A percentile compares a stretch with the other conserved stretches of the same genome.
phyloP scores from a whole-genome alignment of 2,113 vertebrate species.

The Dicrurus megarhynchus region DNA sequence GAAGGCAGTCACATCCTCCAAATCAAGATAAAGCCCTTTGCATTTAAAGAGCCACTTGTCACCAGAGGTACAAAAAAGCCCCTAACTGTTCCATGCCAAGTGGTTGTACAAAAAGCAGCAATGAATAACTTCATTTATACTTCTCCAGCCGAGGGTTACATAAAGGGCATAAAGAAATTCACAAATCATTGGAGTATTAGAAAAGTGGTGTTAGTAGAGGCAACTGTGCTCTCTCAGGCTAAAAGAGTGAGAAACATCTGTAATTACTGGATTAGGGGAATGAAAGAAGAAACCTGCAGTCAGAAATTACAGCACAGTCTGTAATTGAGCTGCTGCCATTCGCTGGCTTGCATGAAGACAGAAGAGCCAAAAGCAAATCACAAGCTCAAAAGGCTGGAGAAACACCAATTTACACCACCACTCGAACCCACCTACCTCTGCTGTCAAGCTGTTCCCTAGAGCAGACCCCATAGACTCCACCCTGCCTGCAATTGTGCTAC shows the following conservation, averaged over 20 bases:
- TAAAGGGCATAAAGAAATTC: background rate
- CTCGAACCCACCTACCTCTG: background rate
- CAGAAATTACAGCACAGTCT: slow-evolving; percentile 29
- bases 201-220: background rate
- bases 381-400: slow-evolving; percentile 34
- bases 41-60: background rate
- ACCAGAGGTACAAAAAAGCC: background rate
- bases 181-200: background rate
- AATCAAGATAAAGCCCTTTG: background rate
- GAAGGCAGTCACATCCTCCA: background rate
- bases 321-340: slow-evolving; percentile 4
- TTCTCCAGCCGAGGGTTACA: background rate
- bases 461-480: background rate
- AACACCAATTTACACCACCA: background rate
- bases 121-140: background rate
- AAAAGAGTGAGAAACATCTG: slow-evolving; percentile 20
- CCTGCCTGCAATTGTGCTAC: background rate
- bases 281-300: slow-evolving; percentile 26
- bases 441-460: background rate
- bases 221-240: background rate
- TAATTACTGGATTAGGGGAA: slow-evolving; percentile 54
- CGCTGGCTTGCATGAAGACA: background rate
- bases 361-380: slow-evolving; percentile 18
- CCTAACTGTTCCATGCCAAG: background rate
- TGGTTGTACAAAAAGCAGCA: background rate